Conservation (phyloP, 2,888 invertebrate genomes). For the Epirrita christyi region DNA sequence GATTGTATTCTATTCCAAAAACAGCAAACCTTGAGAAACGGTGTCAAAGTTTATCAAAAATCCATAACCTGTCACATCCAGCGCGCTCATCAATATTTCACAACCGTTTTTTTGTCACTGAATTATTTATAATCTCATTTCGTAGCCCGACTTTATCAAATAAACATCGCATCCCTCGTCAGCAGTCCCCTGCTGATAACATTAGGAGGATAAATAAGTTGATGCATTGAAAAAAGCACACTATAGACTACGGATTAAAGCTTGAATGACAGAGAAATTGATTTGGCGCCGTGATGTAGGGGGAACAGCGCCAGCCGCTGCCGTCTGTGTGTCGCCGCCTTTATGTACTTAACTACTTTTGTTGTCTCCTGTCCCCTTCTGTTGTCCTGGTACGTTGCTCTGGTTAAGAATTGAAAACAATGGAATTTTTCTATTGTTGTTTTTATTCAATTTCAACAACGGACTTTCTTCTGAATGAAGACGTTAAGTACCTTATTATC, state of each 20-base stretch:
- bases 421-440: constrained; percentile 7
- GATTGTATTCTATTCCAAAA: neutral
- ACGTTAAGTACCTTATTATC: too few relatives aligned
- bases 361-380: constrained; percentile 32
- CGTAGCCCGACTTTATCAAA: constrained; percentile 40
- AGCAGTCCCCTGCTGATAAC: constrained; percentile 41
- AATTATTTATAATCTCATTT: constrained; percentile 33
- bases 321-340: constrained; percentile 44
- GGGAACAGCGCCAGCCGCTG: constrained; percentile 31
- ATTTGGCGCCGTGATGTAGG: constrained; percentile 25
- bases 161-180: constrained; percentile 46
- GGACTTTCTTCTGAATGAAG: too few relatives aligned
- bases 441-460: neutral
- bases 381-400: constrained; percentile 40
- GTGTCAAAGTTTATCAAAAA: neutral
- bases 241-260: constrained; percentile 13
- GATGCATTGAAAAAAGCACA: constrained; percentile 18
- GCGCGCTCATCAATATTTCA: constrained; percentile 15
- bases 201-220: constrained; percentile 36
- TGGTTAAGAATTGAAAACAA: constrained; percentile 35
- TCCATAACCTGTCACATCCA: neutral
- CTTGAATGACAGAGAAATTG: constrained; percentile 6
- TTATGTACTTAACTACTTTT: constrained; percentile 22
- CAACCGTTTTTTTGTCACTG: constrained; percentile 17
- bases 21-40: neutral